Base-by-base conservation (phyloP, 2,113 vertebrate species). In the Phrynosoma blainvillii region DNA sequence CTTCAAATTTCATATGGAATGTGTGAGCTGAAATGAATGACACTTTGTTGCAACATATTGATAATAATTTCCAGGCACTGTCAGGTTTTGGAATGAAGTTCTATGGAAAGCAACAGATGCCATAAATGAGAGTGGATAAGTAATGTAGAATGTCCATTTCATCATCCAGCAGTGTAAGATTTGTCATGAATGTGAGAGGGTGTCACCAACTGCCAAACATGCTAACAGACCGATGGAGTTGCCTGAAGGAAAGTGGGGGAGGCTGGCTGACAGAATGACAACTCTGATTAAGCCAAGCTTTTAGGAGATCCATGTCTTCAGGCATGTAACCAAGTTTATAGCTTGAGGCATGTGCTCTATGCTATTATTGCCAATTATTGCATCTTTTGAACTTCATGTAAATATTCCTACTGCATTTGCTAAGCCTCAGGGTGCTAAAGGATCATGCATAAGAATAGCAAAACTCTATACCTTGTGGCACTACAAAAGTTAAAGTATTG, bases 361-460 rank as follows among this genome's bases (percentile, higher is more conserved):
- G 25, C 71, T 30, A 30, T 83, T 70, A 70, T 68, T n/a, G 40
- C 27, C 82, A 71, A 84, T 75, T 74, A 84, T 23, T 36, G 12
- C 70, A 84, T 62, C 52, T 12, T 74, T 84, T 75, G 83, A 75
- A 75, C 71, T 14, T 59, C 70, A 84, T 84, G 83, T 40, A 84
- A 56, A 75, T 56, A 84, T 84, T 75, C n/a, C 23, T 20, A 75
- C 56, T 36, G 71, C 52, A 36, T 84, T 74, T 84, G 52, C 71
- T 75, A 2, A 59, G n/a, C 71, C 83, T 75, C 21, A 9, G 70
- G 83, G 70, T 54, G 52, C 5, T 68, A 47, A 82, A 59, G 47
- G 65, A 70, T 70, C 40, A 52, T 18, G 12, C 36, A 68, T 12
- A 52, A 27, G n/a, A 59, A 25, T 18, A 40, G 13, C 25, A 71